Evolutionary conservation across 2,797 vertebrate species (phyloP), one percentile per base, ranked within the genome.

Genomic region (Intellagama lesueurii): DNA sequence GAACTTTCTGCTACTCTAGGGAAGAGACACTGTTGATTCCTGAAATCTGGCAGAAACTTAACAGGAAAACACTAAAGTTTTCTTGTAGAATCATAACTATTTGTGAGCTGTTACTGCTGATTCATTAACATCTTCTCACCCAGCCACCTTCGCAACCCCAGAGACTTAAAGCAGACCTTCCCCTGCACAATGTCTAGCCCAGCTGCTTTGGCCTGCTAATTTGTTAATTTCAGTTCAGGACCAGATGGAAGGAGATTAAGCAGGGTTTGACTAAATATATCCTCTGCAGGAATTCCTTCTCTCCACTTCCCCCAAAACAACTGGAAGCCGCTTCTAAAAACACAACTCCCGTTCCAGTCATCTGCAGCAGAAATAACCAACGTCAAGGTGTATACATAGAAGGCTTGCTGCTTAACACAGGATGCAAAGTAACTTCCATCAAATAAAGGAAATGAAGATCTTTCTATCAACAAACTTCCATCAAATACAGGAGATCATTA

Each of bases 191-290:
- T 72, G 28, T 0, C 0, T 56, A 1, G 6, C 17, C 0, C 0
- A 82, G 84, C 88, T 78, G 60, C 83, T 64, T n/a, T 3, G 40
- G 17, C 3, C 44, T 0, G 22, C 68, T 91, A 72, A 92, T 92
- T 91, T 44, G 0, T 56, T 84, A 68, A 89, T 75, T 11, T 0
- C 4, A 90, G 70, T 52, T 85, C 81, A 32, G 75, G 72, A 66
- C 35, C 86, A 17, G 82, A 17, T 5, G 81, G 78, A 60, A n/a
- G 85, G 81, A 87, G 90, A 93, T 93, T 89, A 94, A 84, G 64
- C 26, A 83, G 35, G 9, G 17, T 35, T 81, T 16, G 77, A 81
- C 89, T 94, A 93, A 94, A 94, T 86, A 91, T 87, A 95, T 80
- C 89, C 47, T 9, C 0, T 7, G 68, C 83, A 86, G 88, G 89